Percentiles rank a stretch among this genome's conserved stretches.
Conservation (phyloP, 2,888 invertebrate genomes). For the Periphyllus acericola region DNA sequence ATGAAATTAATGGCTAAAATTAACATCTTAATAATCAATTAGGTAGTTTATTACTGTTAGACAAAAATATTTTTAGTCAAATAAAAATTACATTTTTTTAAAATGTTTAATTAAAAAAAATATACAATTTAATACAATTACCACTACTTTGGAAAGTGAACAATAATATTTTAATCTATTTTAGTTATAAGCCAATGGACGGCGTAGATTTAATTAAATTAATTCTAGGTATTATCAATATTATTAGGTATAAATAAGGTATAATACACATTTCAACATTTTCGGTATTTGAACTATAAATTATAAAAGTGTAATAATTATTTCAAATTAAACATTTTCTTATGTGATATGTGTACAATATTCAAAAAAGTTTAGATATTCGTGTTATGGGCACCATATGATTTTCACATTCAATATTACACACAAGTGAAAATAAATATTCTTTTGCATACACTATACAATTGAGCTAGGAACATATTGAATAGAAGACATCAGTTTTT, state of each 20-base stretch:
- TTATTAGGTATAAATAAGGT: background rate
- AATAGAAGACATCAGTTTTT: background rate
- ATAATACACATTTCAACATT: slow-evolving; percentile 9
- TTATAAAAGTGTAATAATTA: background rate
- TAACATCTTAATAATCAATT: background rate
- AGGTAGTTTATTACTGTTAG: background rate
- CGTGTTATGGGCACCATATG: slow-evolving; percentile 5
- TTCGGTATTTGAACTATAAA: slow-evolving; percentile 17
- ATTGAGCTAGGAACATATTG: slow-evolving; percentile 49
- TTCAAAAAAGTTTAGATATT: background rate
- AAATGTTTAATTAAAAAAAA: slow-evolving; percentile 2
- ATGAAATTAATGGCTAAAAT: background rate
- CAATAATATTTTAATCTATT: background rate
- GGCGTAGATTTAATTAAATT: slow-evolving; percentile 18
- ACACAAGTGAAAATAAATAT: slow-evolving; percentile 29
- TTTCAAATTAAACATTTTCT: background rate
- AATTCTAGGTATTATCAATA: slow-evolving; percentile 3
- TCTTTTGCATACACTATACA: background rate
- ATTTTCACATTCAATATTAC: slow-evolving; percentile 8
- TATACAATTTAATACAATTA: background rate
- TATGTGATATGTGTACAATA: slow-evolving; percentile 46
- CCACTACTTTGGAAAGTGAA: background rate
- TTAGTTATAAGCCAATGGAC: slow-evolving; percentile 24
- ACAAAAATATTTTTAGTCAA: background rate
- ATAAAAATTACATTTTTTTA: background rate